Evolutionary conservation across 1,140 invertebrate genomes (phyloP), one percentile per base, ranked within the genome.

Genomic region (Leptinotarsa undecemlineata): DNA sequence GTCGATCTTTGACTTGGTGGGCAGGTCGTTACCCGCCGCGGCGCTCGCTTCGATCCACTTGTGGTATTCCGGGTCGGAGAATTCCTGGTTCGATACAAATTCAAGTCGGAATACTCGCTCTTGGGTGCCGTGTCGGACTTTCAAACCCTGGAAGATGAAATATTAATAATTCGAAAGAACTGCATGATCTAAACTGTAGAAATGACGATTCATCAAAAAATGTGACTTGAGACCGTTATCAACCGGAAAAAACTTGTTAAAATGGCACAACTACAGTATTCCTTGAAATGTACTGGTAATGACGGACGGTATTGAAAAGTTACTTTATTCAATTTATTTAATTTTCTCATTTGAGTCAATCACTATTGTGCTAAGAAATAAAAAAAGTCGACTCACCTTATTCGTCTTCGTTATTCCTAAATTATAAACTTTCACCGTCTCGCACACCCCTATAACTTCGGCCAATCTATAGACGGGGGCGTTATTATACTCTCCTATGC

Each of bases 1-100:
- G 13, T 96, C 90, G 2, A 99, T 88, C 75, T 94, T 91, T 26
- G 96, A 93, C 48, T 93, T 88, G 0, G 94, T 94, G 3, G 98
- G 97, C 74, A 98, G 88, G 0, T 90, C 88, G 57, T 95, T 90
- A 42, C 91, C 91, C 61, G 94, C 91, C 1, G 91, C 85, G 47
- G 89, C 88, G 84, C 96, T 95, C 0, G 94, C 90, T 79, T 96
- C 93, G 80, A 92, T 90, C 97, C 97, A 99, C 84, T 98, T 97
- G 51, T 90, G 88, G 84, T 96, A 99, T 86, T 99, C 98, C 2
- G 11, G n/a, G 20, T 72, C 71, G 79, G 94, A 93, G 83, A 99
- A 99, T 81, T 97, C 94, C 82, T 95, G 92, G 89, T 99, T 99
- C 5, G 97, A 98, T 19, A 99, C 94, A 85, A 98, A 99, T 85